Evolutionary conservation across 2,888 invertebrate genomes (phyloP).

Genomic region (Cheilosia scutellata): DNA sequence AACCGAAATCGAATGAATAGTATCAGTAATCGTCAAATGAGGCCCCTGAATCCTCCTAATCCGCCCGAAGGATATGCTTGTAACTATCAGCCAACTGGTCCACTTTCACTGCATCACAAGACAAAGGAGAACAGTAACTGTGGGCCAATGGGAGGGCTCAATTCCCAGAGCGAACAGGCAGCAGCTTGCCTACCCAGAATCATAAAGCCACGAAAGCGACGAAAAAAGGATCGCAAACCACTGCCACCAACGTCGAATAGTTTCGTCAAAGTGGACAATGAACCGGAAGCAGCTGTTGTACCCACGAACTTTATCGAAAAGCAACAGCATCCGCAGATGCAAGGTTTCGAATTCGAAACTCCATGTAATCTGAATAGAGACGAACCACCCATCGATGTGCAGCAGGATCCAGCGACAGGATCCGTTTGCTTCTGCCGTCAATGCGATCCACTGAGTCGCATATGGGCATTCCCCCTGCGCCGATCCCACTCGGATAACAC

Average conservation of each 20-base stretch:
- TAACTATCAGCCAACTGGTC: constrained; percentile 42
- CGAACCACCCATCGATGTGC: constrained; percentile 41
- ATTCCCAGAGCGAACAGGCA: constrained; percentile 50
- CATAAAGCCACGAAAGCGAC: constrained; percentile 94
- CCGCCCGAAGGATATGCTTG: constrained; percentile 55
- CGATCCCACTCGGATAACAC: constrained; percentile 83
- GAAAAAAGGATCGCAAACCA: constrained; percentile 95
- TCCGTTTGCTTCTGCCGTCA: constrained; percentile 78
- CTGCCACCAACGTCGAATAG: constrained; percentile 67
- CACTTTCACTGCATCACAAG: constrained; percentile 54
- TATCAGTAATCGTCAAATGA: constrained; percentile 55
- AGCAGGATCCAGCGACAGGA: constrained; percentile 55
- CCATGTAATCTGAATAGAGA: constrained; percentile 59
- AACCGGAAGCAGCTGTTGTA: constrained; percentile 61
- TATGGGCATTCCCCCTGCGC: constrained; percentile 84
- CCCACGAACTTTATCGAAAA: constrained; percentile 34
- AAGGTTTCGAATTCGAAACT: constrained; percentile 52
- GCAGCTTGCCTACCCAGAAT: constrained; percentile 94
- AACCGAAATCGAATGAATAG: constrained; percentile 60
- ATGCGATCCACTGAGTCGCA: constrained; percentile 83
- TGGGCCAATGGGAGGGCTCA: constrained; percentile 78
- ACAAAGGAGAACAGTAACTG: constrained; percentile 58
- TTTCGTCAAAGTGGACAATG: constrained; percentile 58
- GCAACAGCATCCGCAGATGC: constrained; percentile 61
- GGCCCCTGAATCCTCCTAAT: constrained; percentile 46